A percentile compares a stretch with the other conserved stretches of the same genome.
Conservation (phyloP, 35 echinoderm and acorn worm genomes). For the Diadema setosum region DNA sequence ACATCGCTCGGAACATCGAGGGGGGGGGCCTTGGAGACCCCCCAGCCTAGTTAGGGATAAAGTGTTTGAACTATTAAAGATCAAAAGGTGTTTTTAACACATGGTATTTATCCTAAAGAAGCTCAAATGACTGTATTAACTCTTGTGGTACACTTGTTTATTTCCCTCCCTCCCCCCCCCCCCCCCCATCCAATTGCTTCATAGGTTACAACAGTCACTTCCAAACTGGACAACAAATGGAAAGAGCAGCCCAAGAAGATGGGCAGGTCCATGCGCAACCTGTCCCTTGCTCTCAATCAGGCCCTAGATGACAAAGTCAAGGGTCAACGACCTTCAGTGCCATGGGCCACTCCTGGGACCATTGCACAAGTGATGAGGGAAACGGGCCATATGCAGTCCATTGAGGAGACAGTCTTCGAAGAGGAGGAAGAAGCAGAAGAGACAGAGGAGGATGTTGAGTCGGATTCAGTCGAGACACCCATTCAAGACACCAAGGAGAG, state of each 20-base stretch:
- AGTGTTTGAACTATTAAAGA: no score
- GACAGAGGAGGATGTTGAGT: conserved; percentile 38
- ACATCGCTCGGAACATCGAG: no score
- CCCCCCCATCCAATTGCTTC: no score
- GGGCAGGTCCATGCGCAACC: conserved; percentile 9
- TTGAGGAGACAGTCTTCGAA: conserved; percentile 43
- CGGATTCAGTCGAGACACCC: background rate
- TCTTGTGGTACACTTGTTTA: no score
- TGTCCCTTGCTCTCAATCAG: conserved; percentile 59
- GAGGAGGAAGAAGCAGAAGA: conserved; percentile 72
- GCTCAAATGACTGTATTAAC: no score
- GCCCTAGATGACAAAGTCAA: background rate
- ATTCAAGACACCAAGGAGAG: background rate
- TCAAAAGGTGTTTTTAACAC: no score
- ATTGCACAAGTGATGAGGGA: conserved; percentile 41
- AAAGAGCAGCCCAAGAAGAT: conserved; percentile 49
- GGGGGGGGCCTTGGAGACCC: no score
- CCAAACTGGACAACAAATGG: conserved; percentile 98
- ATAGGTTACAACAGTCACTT: conserved; percentile 94
- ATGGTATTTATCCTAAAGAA: no score
- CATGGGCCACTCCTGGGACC: conserved; percentile 83
- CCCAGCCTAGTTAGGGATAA: no score
- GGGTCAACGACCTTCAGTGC: conserved; percentile 42
- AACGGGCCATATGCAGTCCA: background rate
- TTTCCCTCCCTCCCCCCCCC: no score